phyloP scores from a whole-genome alignment of 2,113 vertebrate species.

The Copsychus sechellarum region DNA sequence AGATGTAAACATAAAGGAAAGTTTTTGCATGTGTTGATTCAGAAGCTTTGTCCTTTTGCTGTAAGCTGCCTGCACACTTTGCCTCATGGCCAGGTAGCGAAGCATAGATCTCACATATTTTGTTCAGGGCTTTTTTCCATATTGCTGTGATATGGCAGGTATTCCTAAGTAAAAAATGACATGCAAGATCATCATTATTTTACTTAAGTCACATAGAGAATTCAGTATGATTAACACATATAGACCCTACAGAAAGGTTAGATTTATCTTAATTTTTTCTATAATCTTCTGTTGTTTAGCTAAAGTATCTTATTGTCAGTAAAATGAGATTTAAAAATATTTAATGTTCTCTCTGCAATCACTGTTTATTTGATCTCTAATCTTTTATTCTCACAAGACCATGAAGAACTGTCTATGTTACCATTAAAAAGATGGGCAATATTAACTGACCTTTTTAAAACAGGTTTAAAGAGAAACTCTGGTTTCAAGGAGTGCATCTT shows the following conservation, averaged over 20 bases:
- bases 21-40: not conserved
- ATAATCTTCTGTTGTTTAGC: not conserved
- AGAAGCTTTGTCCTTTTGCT: not conserved
- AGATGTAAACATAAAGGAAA: not conserved
- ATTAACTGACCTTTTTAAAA: not conserved
- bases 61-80: not conserved
- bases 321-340: not conserved
- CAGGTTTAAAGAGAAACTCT: slow-evolving; percentile 43
- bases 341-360: not conserved
- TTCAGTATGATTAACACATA: not conserved
- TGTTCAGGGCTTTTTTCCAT: not conserved
- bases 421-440: not conserved
- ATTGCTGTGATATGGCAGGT: not conserved
- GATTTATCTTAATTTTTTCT: not conserved
- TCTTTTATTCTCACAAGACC: not conserved
- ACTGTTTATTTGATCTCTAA: not conserved
- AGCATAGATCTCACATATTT: not conserved
- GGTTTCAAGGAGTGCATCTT: not conserved
- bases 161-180: not conserved
- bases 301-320: not conserved
- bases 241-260: not conserved
- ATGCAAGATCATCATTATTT: not conserved
- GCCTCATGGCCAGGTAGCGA: not conserved
- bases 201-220: not conserved
- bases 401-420: not conserved